Evolutionary conservation across 2,113 vertebrate species (phyloP).

Genomic region (Callopanchax toddi): DNA sequence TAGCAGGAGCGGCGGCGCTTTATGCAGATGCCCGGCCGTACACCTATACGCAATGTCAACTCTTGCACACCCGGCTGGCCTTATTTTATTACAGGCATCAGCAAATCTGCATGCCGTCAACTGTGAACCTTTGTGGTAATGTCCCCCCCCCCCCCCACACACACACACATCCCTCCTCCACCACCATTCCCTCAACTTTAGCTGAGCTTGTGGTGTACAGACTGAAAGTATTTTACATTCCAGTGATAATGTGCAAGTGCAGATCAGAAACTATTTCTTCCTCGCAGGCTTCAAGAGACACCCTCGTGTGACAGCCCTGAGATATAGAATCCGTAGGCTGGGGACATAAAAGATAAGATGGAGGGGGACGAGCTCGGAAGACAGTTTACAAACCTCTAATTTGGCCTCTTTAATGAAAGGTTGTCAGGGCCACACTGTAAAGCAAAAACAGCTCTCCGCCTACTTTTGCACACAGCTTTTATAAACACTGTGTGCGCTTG

Average conservation of each 20-base stretch:
- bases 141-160: not conserved
- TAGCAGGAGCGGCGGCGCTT: conserved; percentile 59
- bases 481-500: conserved; percentile 20
- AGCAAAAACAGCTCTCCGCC: conserved; percentile 59
- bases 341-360: conserved; percentile 31
- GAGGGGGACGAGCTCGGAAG: conserved; percentile 33
- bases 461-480: conserved; percentile 60
- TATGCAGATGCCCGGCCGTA: conserved; percentile 68
- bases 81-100: conserved; percentile 76
- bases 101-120: conserved; percentile 72
- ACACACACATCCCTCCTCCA: not conserved
- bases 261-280: conserved; percentile 59
- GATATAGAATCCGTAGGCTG: conserved; percentile 40
- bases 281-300: conserved; percentile 46
- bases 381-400: conserved; percentile 70
- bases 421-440: conserved; percentile 67
- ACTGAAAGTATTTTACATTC: conserved; percentile 57
- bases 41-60: conserved; percentile 76
- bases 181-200: conserved; percentile 19
- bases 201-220: conserved; percentile 47
- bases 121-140: conserved; percentile 72
- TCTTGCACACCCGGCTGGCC: conserved; percentile 69
- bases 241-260: conserved; percentile 59
- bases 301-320: conserved; percentile 27
- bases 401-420: conserved; percentile 74